Conservation (phyloP, 2,888 invertebrate genomes). For the Diarsia rubi region DNA sequence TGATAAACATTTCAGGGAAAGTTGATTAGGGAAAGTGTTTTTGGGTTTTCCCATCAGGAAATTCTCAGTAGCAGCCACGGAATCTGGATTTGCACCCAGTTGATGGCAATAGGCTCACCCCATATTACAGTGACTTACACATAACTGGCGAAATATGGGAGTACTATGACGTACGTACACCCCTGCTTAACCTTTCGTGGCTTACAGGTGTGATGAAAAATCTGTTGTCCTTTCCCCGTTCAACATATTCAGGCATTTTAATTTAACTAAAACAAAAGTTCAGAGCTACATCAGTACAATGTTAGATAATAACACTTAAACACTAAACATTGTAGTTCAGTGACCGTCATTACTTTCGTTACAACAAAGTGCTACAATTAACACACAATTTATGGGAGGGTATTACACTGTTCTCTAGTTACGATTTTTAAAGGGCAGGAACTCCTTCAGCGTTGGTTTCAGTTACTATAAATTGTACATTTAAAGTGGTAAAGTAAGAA, state of each 20-base stretch:
- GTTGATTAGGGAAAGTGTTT: too few relatives aligned
- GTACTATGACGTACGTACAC: too few relatives aligned
- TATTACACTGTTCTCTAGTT: constrained; percentile 15
- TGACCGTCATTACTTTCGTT: constrained; percentile 46
- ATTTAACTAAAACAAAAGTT: background rate
- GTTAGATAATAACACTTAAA: constrained; percentile 30
- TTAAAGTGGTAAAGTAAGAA: background rate
- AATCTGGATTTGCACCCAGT: too few relatives aligned
- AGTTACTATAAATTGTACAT: background rate
- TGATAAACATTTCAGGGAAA: background rate
- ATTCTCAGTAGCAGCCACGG: too few relatives aligned
- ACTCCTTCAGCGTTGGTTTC: background rate
- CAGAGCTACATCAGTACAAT: background rate
- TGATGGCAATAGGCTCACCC: too few relatives aligned
- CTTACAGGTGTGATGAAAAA: background rate
- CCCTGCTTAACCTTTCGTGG: too few relatives aligned
- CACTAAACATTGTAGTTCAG: constrained; percentile 26
- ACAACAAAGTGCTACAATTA: constrained; percentile 54
- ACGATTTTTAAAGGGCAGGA: constrained; percentile 30
- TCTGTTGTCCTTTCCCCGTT: background rate
- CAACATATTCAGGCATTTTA: background rate
- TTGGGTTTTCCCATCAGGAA: too few relatives aligned
- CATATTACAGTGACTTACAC: too few relatives aligned
- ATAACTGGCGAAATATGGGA: too few relatives aligned
- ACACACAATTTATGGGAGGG: constrained; percentile 56